Percentiles rank a stretch among this genome's conserved stretches.
Conservation (phyloP, 1,140 invertebrate genomes). For the Colletes latitarsis region DNA sequence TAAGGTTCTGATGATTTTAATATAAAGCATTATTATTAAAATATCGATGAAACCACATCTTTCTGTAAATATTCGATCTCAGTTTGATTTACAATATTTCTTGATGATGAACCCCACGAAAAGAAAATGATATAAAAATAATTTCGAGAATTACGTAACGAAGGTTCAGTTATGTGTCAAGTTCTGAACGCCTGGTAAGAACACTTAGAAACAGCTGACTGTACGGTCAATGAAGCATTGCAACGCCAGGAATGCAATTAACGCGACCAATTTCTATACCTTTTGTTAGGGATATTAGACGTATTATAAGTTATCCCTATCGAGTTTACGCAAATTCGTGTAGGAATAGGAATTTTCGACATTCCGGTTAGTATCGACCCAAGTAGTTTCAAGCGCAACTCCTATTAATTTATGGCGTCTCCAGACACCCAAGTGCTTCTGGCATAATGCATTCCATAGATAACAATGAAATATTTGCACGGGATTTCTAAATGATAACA, state of each 20-base stretch:
- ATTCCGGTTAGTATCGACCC: slow-evolving; percentile 26
- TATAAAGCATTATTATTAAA: too few species aligned
- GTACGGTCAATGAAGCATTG: slow-evolving; percentile 1
- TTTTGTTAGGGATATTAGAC: slow-evolving; percentile 37
- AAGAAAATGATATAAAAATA: too few species aligned
- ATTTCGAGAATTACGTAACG: too few species aligned
- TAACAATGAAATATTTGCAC: slow-evolving; percentile 8
- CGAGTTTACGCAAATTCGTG: not conserved
- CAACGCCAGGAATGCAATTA: slow-evolving; percentile 29
- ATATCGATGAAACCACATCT: too few species aligned
- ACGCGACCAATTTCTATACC: not conserved
- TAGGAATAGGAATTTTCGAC: slow-evolving; percentile 38
- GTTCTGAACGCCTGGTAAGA: not conserved
- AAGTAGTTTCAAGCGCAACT: not conserved
- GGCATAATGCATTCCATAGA: slow-evolving; percentile 7
- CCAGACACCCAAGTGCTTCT: not conserved
- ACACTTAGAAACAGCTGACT: not conserved
- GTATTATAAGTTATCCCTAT: not conserved
- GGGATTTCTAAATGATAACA: not conserved
- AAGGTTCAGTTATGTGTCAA: not conserved
- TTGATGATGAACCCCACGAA: too few species aligned
- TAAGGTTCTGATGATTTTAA: too few species aligned
- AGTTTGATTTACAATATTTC: too few species aligned
- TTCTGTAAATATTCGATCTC: too few species aligned
- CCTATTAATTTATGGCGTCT: slow-evolving; percentile 32